Evolutionary conservation across 1,140 invertebrate species (phyloP).

Genomic region (honey bee (Apis mellifera)): Amel_HAv3.1 CM009938.2:6128501-6129000

Average conservation of each 20-base stretch:
- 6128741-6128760: neutral
- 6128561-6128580: conserved; percentile 63
- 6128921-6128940: too few species aligned
- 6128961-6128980: too few species aligned
- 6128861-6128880: too few species aligned
- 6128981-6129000: too few species aligned
- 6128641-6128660: conserved; percentile 55
- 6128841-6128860: too few species aligned
- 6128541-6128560: conserved; percentile 58
- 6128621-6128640: conserved; percentile 44
- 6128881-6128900: too few species aligned
- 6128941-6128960: too few species aligned
- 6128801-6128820: neutral
- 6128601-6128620: conserved; percentile 69
- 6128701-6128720: neutral
- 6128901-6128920: too few species aligned
- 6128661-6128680: neutral
- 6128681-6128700: conserved; percentile 5
- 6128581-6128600: conserved; percentile 68
- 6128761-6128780: neutral
- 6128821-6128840: too few species aligned
- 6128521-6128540: neutral
- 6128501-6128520: conserved; percentile 33
- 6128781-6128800: neutral
- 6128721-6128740: neutral